A percentile compares a stretch with the other conserved stretches of the same genome.
phyloP scores from a whole-genome alignment of 1,140 invertebrate genomes.

The Lycorma delicatula region DNA sequence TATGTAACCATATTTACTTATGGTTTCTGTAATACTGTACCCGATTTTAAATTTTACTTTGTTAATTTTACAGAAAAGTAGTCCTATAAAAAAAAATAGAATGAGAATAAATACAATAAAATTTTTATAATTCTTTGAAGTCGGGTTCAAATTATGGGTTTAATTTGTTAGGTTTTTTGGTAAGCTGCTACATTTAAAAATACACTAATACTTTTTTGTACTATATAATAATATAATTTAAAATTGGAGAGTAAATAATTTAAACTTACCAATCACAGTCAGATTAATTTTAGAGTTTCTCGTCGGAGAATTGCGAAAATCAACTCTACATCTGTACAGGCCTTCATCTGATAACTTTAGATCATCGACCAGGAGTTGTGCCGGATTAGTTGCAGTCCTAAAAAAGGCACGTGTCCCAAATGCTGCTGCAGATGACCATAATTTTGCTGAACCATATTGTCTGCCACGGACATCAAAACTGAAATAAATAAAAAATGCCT shows the following conservation, averaged over 20 bases:
- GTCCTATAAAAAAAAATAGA: too few relatives aligned
- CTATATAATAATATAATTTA: too few relatives aligned
- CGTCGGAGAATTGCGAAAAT: conserved; percentile 79
- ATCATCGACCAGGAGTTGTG: conserved; percentile 61
- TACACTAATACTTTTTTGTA: too few relatives aligned
- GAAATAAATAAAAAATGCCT: conserved; percentile 38
- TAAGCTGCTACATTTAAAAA: too few relatives aligned
- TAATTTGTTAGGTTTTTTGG: too few relatives aligned
- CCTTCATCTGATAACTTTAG: conserved; percentile 66
- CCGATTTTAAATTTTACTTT: too few relatives aligned
- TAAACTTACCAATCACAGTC: conserved; percentile 71
- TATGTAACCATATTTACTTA: too few relatives aligned
- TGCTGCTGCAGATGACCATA: conserved; percentile 70
- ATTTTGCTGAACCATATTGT: conserved; percentile 61
- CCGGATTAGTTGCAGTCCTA: conserved; percentile 54
- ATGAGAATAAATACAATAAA: too few relatives aligned
- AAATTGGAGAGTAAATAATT: not conserved
- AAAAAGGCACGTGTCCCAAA: conserved; percentile 70
- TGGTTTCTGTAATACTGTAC: too few relatives aligned
- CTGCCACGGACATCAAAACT: conserved; percentile 74
- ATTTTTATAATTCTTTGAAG: too few relatives aligned
- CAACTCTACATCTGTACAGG: conserved; percentile 76
- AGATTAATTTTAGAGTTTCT: conserved; percentile 77
- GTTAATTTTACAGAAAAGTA: too few relatives aligned
- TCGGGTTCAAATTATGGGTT: too few relatives aligned